Evolutionary conservation across 2,113 vertebrate genomes (phyloP).

Genomic region (Xenopus laevis): DNA sequence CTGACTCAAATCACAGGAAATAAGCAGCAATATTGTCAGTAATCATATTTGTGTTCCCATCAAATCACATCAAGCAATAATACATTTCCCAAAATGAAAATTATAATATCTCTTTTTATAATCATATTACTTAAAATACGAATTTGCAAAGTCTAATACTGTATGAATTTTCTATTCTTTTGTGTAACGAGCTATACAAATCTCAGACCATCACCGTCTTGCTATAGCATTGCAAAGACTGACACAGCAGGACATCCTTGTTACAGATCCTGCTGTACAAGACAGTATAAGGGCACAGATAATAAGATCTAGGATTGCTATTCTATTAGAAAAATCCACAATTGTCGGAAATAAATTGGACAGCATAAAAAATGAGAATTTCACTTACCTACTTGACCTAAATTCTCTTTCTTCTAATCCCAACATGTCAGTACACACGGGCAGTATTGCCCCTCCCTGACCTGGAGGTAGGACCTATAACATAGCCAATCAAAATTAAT

Average conservation of each 20-base stretch:
- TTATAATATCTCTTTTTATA: not conserved
- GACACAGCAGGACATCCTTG: not conserved
- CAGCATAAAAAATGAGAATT: not conserved
- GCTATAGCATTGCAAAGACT: not conserved
- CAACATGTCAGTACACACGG: too few relatives aligned
- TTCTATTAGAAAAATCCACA: not conserved
- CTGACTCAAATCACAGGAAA: not conserved
- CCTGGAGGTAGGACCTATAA: too few relatives aligned
- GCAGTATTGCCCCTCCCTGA: too few relatives aligned
- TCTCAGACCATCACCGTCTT: too few relatives aligned
- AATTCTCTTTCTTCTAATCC: too few relatives aligned
- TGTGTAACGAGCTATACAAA: too few relatives aligned
- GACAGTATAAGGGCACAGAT: not conserved
- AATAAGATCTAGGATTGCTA: not conserved
- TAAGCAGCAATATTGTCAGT: not conserved
- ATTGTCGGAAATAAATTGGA: not conserved
- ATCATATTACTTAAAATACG: not conserved
- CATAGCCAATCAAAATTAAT: too few relatives aligned
- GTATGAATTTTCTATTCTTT: too few relatives aligned
- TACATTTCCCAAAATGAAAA: not conserved
- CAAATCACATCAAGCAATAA: not conserved
- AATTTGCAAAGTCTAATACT: too few relatives aligned
- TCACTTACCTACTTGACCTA: too few relatives aligned
- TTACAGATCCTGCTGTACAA: not conserved
- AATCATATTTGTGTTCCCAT: not conserved